Evolutionary conservation across 2,113 vertebrate genomes (phyloP).

Genomic region (Oplegnathus fasciatus): DNA sequence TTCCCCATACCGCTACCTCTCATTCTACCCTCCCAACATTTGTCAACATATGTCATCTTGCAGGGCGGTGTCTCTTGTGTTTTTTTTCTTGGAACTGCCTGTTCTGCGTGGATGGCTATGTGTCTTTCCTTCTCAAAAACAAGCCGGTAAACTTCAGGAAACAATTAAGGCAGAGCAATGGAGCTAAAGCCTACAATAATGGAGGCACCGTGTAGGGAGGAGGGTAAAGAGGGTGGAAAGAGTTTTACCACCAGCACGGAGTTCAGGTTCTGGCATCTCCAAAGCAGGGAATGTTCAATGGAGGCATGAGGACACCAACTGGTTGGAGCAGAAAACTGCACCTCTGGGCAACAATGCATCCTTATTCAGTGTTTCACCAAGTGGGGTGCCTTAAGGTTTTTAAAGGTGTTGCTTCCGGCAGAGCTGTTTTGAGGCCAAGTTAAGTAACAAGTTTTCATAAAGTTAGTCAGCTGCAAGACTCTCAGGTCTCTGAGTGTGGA

Average conservation of each 20-base stretch:
- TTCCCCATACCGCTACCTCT: neutral
- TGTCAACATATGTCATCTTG: constrained; percentile 18
- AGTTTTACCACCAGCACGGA: constrained; percentile 56
- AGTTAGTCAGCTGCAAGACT: neutral
- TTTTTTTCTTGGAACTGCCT: neutral
- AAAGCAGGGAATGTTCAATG: constrained; percentile 47
- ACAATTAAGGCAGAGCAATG: constrained; percentile 79
- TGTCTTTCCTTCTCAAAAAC: constrained; percentile 54
- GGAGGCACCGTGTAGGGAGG: constrained; percentile 66
- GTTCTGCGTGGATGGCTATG: constrained; percentile 28
- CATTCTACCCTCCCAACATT: constrained; percentile 6
- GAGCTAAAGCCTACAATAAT: constrained; percentile 78
- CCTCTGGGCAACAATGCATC: neutral
- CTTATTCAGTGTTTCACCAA: neutral
- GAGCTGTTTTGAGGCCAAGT: neutral
- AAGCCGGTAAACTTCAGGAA: constrained; percentile 76
- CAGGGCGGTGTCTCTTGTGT: neutral
- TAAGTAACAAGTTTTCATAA: neutral
- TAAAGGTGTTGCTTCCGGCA: constrained; percentile 1
- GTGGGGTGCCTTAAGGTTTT: neutral
- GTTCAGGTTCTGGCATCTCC: constrained; percentile 15
- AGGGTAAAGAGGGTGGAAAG: constrained; percentile 16
- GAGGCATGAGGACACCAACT: constrained; percentile 92
- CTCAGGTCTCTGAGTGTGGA: neutral
- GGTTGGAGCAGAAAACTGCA: constrained; percentile 69